Evolutionary conservation across 1,140 invertebrate genomes (phyloP).

Genomic region (silkworm (Bombyx mori)): DNA sequence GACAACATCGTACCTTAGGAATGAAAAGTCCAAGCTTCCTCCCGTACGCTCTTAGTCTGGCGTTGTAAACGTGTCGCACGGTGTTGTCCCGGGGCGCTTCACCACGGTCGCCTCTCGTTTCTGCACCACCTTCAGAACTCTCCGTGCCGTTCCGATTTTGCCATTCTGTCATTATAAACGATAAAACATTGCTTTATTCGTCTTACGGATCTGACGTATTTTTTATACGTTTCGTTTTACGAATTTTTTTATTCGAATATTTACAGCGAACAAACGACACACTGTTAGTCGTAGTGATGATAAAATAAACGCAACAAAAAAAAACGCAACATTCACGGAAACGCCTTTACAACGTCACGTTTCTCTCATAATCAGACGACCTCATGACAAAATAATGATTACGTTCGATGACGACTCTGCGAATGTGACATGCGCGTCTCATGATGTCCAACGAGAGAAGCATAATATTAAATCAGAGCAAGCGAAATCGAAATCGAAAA

Average conservation of each 20-base stretch:
- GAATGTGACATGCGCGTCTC: too few species aligned
- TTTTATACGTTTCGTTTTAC: too few species aligned
- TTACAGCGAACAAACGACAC: too few species aligned
- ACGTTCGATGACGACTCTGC: too few species aligned
- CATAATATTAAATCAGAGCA: not conserved
- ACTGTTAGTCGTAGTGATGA: too few species aligned
- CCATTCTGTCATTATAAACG: constrained; percentile 7
- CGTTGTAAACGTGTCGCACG: constrained; percentile 43
- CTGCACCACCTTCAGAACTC: constrained; percentile 5
- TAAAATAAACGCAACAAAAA: too few species aligned
- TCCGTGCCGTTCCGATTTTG: constrained; percentile 21
- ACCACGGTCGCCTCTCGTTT: constrained; percentile 17
- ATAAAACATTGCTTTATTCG: too few species aligned
- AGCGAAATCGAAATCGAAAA: constrained; percentile 1
- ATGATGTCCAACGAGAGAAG: not conserved
- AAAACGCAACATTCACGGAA: too few species aligned
- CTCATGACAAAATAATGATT: not conserved
- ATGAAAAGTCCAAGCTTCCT: constrained; percentile 62
- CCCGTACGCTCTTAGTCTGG: constrained; percentile 47
- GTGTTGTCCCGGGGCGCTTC: constrained; percentile 26
- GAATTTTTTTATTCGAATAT: too few species aligned
- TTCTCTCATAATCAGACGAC: not conserved
- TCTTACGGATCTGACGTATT: too few species aligned
- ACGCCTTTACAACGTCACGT: too few species aligned
- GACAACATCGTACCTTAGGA: constrained; percentile 46